These are phyloP conservation scores for Oryctes rhinoceros DNA, from an alignment of 1,140 invertebrate genomes.

Conservation along the genomic window DNA sequence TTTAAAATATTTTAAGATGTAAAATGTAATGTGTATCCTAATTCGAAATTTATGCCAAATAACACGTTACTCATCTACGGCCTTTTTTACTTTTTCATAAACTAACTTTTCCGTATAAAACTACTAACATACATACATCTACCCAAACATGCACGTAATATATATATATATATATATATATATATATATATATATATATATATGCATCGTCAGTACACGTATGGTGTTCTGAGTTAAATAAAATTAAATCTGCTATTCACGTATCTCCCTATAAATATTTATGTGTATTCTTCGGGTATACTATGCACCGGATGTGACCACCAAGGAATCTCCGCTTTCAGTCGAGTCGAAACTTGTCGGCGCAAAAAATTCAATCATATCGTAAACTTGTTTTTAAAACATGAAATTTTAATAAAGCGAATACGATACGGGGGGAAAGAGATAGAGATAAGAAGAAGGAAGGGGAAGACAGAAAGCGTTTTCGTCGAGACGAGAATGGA, in stretches of 20 bases:
- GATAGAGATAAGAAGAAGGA: not conserved
- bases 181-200: no score
- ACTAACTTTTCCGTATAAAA: no score
- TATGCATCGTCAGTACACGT: not conserved
- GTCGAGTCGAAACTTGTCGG: conserved; percentile 24
- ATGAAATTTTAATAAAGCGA: conserved; percentile 36
- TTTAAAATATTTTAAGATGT: no score
- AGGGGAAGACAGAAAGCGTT: not conserved
- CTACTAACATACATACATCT: no score
- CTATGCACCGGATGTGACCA: conserved; percentile 33
- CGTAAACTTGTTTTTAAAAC: conserved; percentile 35
- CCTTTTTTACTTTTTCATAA: no score
- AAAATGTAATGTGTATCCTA: no score
- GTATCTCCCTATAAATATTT: conserved; percentile 23
- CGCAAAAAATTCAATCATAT: conserved; percentile 35
- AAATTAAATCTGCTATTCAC: conserved; percentile 27
- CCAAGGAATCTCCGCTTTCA: conserved; percentile 15
- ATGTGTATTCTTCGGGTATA: conserved; percentile 20
- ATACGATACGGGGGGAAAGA: not conserved
- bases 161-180: no score
- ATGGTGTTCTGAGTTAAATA: conserved; percentile 11
- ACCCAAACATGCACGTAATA: no score
- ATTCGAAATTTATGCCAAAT: no score
- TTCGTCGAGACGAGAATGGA: not conserved
- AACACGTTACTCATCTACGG: no score